Percentiles rank a stretch among this genome's conserved stretches.
These are phyloP conservation scores for Linepithema humile DNA, from an alignment of 1,140 invertebrate genomes.

Conservation along the genomic window DNA sequence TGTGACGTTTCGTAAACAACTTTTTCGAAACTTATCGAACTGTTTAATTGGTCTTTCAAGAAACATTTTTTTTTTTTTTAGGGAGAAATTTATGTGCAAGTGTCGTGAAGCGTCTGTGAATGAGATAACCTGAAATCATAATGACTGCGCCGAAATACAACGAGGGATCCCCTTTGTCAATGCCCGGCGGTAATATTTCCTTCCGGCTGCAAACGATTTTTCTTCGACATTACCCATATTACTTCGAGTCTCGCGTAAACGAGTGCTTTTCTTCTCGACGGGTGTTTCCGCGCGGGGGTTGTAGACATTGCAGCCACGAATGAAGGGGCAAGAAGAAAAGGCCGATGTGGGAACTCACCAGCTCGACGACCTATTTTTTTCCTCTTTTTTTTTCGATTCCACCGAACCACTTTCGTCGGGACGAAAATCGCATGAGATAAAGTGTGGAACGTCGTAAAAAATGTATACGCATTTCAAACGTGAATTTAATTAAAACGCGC, in stretches of 20 bases:
- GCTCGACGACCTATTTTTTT: slow-evolving; percentile 19
- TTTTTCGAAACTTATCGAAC: no score
- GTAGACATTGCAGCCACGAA: not conserved
- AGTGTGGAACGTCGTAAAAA: not conserved
- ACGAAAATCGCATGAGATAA: not conserved
- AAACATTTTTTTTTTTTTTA: no score
- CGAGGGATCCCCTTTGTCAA: slow-evolving; percentile 7
- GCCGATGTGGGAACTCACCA: slow-evolving; percentile 30
- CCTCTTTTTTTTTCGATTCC: not conserved
- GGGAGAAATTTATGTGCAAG: no score
- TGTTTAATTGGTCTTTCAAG: no score
- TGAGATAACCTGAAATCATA: not conserved
- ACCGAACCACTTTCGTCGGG: not conserved
- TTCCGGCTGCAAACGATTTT: not conserved
- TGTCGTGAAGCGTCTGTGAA: no score
- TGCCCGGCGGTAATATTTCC: not conserved
- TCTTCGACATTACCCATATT: slow-evolving; percentile 27
- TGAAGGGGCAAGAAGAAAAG: slow-evolving; percentile 20
- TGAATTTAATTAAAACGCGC: slow-evolving; percentile 35
- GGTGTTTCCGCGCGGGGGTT: not conserved
- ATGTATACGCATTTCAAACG: not conserved
- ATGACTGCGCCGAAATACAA: not conserved
- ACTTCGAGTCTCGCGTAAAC: slow-evolving; percentile 23
- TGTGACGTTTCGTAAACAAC: no score
- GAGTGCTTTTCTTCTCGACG: slow-evolving; percentile 30